Conservation (phyloP, 2,888 invertebrate genomes). For the Scaptomyza cyrtandrae region DNA sequence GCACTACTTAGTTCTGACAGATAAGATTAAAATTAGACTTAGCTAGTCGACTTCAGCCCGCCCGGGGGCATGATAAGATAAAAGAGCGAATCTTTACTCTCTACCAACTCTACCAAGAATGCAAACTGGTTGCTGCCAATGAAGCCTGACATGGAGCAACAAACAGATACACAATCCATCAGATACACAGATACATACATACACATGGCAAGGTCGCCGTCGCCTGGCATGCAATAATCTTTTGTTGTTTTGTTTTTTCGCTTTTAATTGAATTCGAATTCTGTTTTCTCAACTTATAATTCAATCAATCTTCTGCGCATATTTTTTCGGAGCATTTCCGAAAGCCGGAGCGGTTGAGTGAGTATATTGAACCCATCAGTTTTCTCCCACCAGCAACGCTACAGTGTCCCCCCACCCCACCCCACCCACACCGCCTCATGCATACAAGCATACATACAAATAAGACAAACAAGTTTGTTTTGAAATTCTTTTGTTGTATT, state of each 20-base stretch:
- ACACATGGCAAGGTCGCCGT: slow-evolving; percentile 65
- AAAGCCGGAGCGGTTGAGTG: slow-evolving; percentile 21
- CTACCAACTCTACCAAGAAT: neutral
- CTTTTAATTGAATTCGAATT: slow-evolving; percentile 51
- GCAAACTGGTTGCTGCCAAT: slow-evolving; percentile 70
- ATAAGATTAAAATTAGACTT: slow-evolving; percentile 76
- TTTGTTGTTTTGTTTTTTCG: slow-evolving; percentile 12
- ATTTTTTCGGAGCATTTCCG: slow-evolving; percentile 36
- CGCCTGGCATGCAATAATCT: slow-evolving; percentile 37
- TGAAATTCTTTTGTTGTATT: slow-evolving; percentile 57
- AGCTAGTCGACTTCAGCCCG: slow-evolving; percentile 36
- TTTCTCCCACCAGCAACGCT: neutral
- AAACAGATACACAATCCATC: slow-evolving; percentile 20
- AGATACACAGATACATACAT: slow-evolving; percentile 41
- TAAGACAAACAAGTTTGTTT: slow-evolving; percentile 70
- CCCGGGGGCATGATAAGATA: slow-evolving; percentile 63
- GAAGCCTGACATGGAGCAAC: slow-evolving; percentile 36
- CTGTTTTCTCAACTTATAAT: slow-evolving; percentile 43
- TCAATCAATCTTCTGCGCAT: slow-evolving; percentile 64
- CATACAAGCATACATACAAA: neutral
- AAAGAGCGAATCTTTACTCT: slow-evolving; percentile 28
- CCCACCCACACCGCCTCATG: neutral
- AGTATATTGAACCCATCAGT: slow-evolving; percentile 68
- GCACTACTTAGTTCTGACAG: slow-evolving; percentile 75
- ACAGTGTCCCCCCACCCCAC: too few species aligned